Evolutionary conservation across 2,888 invertebrate genomes (phyloP), one percentile per base, ranked within the genome.

Genomic region (Aphodius granarius): DNA sequence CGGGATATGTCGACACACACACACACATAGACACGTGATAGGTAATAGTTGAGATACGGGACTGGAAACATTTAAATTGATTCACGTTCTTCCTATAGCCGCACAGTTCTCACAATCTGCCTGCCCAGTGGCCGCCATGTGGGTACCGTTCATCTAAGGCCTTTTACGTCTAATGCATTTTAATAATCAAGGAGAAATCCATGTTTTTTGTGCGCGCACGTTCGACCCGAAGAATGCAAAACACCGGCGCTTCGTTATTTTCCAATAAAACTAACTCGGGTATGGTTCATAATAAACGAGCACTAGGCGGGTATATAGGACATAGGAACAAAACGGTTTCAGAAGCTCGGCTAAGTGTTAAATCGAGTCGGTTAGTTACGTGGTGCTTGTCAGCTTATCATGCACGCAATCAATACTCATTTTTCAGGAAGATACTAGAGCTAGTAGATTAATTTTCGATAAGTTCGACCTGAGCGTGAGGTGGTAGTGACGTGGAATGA

Each of bases 371-470:
- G 43, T 43, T 43, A 43, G 43, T 43, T 43, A 43, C 9, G 43
- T 3, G 13, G 1, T 13, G 43, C 43, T 43, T 43, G 43, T 43
- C 43, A 3, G 43, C 9, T 43, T 43, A 43, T 43, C 43, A 43
- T 43, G 9, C 43, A 9, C 43, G 43, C 43, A 43, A 43, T 43
- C 43, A 13, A 43, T 43, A 43, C 43, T 43, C 43, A 43, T 43
- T 43, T 43, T 43, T 43, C 43, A 43, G 43, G 43, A 43, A 43
- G 43, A 43, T 43, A 43, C 43, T 13, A 13, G 43, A 43, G 13
- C 43, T 20, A 68, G 68, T 20, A 68, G 68, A 68, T 68, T 68
- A 68, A 68, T 68, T 68, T 68, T 68, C 22, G 68, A 68, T 68
- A 68, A 68, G 68, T 68, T n/a, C n/a, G n/a, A n/a, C n/a, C n/a